A percentile compares a stretch with the other conserved stretches of the same genome.
Evolutionary conservation across 2,113 vertebrate genomes (phyloP).

Genomic region (Puntigrus tetrazona): DNA sequence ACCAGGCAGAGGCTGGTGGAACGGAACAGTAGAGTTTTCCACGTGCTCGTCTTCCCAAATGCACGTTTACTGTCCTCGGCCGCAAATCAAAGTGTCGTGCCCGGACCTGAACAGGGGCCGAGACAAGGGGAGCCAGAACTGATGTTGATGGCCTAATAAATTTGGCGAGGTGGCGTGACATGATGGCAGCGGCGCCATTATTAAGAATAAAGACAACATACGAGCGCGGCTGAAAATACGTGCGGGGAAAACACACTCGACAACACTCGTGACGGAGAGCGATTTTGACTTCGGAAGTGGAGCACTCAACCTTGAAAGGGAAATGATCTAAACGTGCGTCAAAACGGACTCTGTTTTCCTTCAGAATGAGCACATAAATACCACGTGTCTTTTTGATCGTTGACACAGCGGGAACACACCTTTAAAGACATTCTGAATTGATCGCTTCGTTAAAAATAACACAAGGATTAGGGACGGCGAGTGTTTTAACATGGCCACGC

Average conservation of each 20-base stretch:
- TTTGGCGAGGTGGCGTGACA: constrained; percentile 46
- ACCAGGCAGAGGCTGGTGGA: constrained; percentile 81
- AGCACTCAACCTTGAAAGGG: constrained; percentile 64
- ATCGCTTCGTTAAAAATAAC: not conserved
- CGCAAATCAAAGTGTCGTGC: constrained; percentile 70
- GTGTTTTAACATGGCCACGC: constrained; percentile 5
- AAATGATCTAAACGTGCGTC: constrained; percentile 34
- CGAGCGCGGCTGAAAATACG: constrained; percentile 50
- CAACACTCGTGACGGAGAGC: constrained; percentile 41
- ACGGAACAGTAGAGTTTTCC: constrained; percentile 76
- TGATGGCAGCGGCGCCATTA: constrained; percentile 42
- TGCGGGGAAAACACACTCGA: constrained; percentile 41
- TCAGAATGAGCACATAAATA: constrained; percentile 32
- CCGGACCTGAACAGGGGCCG: constrained; percentile 31
- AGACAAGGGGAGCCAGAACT: constrained; percentile 53
- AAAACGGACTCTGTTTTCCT: constrained; percentile 23
- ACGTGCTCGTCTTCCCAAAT: constrained; percentile 74
- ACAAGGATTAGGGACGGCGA: constrained; percentile 11
- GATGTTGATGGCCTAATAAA: constrained; percentile 65
- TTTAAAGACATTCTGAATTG: not conserved
- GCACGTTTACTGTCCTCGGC: constrained; percentile 76
- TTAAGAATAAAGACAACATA: constrained; percentile 67
- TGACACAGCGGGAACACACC: not conserved
- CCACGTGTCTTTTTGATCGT: not conserved
- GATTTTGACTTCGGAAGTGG: constrained; percentile 51